Percentiles rank a stretch among this genome's conserved stretches.
phyloP scores from a whole-genome alignment of 92 coral and sea anemone species.

The Muricea muricata region DNA sequence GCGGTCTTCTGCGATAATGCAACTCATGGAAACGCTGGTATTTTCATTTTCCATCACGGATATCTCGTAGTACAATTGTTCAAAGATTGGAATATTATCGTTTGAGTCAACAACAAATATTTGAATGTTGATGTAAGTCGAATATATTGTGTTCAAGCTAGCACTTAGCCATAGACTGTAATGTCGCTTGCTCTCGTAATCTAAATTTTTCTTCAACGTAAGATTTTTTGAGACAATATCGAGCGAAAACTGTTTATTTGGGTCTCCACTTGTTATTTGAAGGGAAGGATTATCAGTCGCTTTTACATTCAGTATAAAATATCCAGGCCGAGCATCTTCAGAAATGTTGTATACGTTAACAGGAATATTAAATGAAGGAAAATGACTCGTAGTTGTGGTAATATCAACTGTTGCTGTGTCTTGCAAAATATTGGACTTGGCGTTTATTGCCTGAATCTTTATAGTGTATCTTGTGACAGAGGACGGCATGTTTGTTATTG shows the following conservation, averaged over 20 bases:
- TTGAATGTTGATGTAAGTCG: conserved; percentile 67
- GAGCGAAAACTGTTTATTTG: conserved; percentile 71
- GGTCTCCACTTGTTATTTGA: conserved; percentile 86
- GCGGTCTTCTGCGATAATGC: conserved; percentile 74
- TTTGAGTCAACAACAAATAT: conserved; percentile 76
- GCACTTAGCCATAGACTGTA: conserved; percentile 84
- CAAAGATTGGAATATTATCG: conserved; percentile 81
- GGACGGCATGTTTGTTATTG: conserved; percentile 66
- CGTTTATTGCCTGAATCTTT: conserved; percentile 76
- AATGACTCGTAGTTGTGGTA: conserved; percentile 54
- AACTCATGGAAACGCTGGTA: conserved; percentile 61
- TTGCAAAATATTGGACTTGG: conserved; percentile 66
- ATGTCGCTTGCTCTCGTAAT: conserved; percentile 73
- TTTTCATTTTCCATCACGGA: conserved; percentile 69
- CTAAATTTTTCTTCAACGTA: conserved; percentile 66
- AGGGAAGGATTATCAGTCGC: conserved; percentile 84
- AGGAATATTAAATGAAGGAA: conserved; percentile 77
- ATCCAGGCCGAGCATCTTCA: conserved; percentile 74
- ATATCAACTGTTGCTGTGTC: conserved; percentile 75
- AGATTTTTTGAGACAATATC: conserved; percentile 73
- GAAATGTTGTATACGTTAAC: conserved; percentile 66
- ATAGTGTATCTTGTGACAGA: conserved; percentile 58
- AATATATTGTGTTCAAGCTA: conserved; percentile 72
- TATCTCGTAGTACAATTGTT: conserved; percentile 68
- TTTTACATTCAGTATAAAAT: conserved; percentile 70